phyloP scores from a whole-genome alignment of 1,140 invertebrate genomes.

The Bombus fervidus region DNA sequence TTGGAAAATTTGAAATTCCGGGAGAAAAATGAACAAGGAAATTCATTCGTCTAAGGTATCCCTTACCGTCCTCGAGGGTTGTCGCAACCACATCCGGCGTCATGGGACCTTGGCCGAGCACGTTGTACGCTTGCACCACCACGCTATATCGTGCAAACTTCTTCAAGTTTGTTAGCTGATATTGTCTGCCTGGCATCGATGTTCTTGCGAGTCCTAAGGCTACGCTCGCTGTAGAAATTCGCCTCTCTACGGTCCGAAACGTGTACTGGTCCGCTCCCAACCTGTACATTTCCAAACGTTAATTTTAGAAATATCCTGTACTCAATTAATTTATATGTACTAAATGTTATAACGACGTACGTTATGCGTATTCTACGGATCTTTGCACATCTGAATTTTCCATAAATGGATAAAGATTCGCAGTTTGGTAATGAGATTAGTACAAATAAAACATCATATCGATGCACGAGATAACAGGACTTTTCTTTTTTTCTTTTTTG shows the following conservation, averaged over 20 bases:
- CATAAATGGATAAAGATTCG: too few relatives aligned
- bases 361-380: too few relatives aligned
- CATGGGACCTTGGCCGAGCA: constrained; percentile 93
- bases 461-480: too few relatives aligned
- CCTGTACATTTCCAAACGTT: constrained; percentile 45
- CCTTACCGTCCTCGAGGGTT: constrained; percentile 94
- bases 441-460: too few relatives aligned
- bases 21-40: neutral
- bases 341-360: too few relatives aligned
- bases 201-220: constrained; percentile 78
- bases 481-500: too few relatives aligned
- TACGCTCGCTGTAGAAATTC: constrained; percentile 79
- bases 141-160: constrained; percentile 95
- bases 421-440: too few relatives aligned
- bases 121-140: constrained; percentile 96
- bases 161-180: constrained; percentile 84
- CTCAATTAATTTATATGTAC: neutral
- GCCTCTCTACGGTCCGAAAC: constrained; percentile 79
- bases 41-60: neutral
- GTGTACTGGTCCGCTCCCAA: constrained; percentile 78
- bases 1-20: neutral
- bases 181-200: constrained; percentile 79
- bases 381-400: too few relatives aligned
- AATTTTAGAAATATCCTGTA: neutral
- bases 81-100: constrained; percentile 91